These are phyloP conservation scores for Meteorus colon DNA, from an alignment of 2,888 invertebrate genomes.

Conservation along the genomic window DNA sequence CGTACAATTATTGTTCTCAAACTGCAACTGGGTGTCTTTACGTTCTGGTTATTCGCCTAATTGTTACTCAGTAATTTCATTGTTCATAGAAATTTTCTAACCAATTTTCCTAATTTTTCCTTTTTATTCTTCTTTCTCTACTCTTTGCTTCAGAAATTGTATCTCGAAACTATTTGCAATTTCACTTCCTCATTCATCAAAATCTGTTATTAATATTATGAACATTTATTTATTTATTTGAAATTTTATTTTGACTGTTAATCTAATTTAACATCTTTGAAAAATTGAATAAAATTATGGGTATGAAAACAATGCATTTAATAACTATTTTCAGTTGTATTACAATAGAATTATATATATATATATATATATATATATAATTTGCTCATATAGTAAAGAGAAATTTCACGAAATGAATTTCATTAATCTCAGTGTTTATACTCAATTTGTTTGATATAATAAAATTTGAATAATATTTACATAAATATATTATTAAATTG, in stretches of 20 bases:
- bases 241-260: not conserved
- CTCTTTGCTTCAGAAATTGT: not conserved
- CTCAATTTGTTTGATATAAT: conserved; percentile 23
- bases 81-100: not conserved
- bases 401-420: conserved; percentile 9
- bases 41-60: conserved; percentile 13
- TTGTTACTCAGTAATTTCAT: not conserved
- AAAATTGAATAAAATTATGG: not conserved
- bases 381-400: not conserved
- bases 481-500: not conserved
- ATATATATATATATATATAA: not conserved
- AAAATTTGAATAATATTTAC: conserved; percentile 7
- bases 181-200: not conserved
- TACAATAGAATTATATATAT: conserved; percentile 15
- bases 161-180: not conserved
- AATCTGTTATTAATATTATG: not conserved
- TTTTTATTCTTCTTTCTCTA: not conserved
- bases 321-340: not conserved
- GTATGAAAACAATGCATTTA: not conserved
- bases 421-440: conserved; percentile 23
- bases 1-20: not conserved
- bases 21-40: not conserved
- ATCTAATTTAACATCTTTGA: too few relatives aligned
- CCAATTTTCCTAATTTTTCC: not conserved
- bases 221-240: not conserved